These are phyloP conservation scores for Germaria angustata DNA, from an alignment of 2,888 invertebrate genomes.

Conservation along the genomic window DNA sequence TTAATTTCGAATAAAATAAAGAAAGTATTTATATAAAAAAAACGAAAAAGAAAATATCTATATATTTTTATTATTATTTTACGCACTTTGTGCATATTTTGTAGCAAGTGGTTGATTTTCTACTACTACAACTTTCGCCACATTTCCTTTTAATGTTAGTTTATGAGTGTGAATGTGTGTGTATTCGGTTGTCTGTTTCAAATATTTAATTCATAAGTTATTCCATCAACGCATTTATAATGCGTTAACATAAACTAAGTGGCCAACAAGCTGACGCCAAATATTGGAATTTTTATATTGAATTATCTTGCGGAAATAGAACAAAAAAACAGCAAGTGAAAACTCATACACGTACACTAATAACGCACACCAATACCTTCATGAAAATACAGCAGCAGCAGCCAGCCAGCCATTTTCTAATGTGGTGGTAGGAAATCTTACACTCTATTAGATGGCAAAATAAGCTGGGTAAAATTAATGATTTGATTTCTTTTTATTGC, in stretches of 20 bases:
- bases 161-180: neutral
- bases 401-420: slow-evolving; percentile 35
- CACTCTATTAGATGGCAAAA: slow-evolving; percentile 56
- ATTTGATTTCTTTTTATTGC: slow-evolving; percentile 36
- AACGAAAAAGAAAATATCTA: neutral
- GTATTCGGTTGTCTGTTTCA: slow-evolving; percentile 2
- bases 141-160: neutral
- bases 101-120: slow-evolving; percentile 54
- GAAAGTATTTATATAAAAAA: slow-evolving; percentile 6
- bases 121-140: slow-evolving; percentile 10
- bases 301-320: slow-evolving; percentile 67
- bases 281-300: slow-evolving; percentile 71
- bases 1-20: slow-evolving; percentile 56
- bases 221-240: slow-evolving; percentile 78
- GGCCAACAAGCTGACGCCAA: slow-evolving; percentile 80
- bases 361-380: neutral
- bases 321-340: slow-evolving; percentile 8
- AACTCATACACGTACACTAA: slow-evolving; percentile 6
- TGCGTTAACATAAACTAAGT: slow-evolving; percentile 78
- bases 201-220: slow-evolving; percentile 79
- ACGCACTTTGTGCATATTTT: slow-evolving; percentile 44
- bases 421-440: slow-evolving; percentile 50
- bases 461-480: slow-evolving; percentile 18
- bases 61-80: slow-evolving; percentile 62
- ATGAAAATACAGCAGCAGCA: neutral